Evolutionary conservation across 37 sponge, comb jelly and placozoan species (phyloP).

Genomic region (Crambe crambe): DNA sequence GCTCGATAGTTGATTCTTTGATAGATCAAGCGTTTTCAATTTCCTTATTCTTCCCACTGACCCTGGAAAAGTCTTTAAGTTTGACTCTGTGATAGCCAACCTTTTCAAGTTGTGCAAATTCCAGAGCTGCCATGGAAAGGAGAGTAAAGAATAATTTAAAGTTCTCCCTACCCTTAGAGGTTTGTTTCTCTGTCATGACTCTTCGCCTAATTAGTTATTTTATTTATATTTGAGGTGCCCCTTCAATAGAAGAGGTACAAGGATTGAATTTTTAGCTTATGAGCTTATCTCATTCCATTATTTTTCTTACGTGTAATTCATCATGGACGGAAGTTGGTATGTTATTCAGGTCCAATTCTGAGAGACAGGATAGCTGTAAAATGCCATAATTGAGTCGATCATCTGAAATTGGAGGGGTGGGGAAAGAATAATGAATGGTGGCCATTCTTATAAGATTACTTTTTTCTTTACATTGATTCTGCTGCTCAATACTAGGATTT

Average conservation of each 20-base stretch:
- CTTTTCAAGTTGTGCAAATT: conserved; percentile 49
- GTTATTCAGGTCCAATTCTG: conserved; percentile 43
- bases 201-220: background rate
- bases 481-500: background rate
- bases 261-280: no score
- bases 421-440: no score
- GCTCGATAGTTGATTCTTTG: conserved; percentile 32
- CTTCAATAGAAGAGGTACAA: no score
- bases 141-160: background rate
- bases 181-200: background rate
- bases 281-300: no score
- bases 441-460: no score
- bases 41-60: conserved; percentile 68
- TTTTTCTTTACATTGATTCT: background rate
- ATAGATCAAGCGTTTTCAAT: conserved; percentile 50
- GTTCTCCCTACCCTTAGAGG: background rate
- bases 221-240: no score
- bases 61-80: conserved; percentile 34
- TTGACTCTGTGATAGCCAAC: conserved; percentile 36
- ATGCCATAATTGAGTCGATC: conserved; percentile 20
- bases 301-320: conserved; percentile 40
- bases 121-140: conserved; percentile 50
- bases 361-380: conserved; percentile 28
- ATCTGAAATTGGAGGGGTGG: background rate
- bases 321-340: conserved; percentile 10